Base-by-base conservation (phyloP, 2,888 invertebrate species). In the Cantharis nigra region DNA sequence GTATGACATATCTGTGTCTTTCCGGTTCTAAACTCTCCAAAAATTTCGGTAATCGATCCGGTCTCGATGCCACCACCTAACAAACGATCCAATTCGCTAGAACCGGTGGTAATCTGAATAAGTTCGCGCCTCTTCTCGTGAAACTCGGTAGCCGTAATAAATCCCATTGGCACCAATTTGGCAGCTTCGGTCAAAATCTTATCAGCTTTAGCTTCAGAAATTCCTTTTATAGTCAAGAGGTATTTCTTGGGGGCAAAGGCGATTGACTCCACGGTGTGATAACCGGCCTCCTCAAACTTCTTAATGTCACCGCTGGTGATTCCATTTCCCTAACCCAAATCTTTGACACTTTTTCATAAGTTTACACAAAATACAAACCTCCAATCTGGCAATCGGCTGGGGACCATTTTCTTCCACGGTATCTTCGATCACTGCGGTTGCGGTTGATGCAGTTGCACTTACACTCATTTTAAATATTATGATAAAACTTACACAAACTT, bases 1-100 rank as follows among this genome's bases (percentile, higher is more conserved):
- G 97, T 98, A 86, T 99, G 99, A 85, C 98, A 99, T 3, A 99
- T 85, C 86, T 99, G 99, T 3, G 98, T 97, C 89, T 99, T 99
- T 26, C 99, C 99, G 0, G 98, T 98, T 80, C 99, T 91, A 87
- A 99, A 99, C 88, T 99, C 99, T 11, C 99, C 99, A 90, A 99
- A 99, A 84, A 99, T 93, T 90, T 99, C 99, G 0, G 99, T 99
- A 63, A 99, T 98, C 0, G 98, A 98, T 0, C 99, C 99, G 0
- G 99, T 99, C 89, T 99, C 99, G 82, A 99, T 94, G 3, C 99
- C 99, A 65, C 99, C 98, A 33, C 97, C 97, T 3, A 98, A 90
- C 28, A 98, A 90, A 85, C 97, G 94, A 87, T 99, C 98, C 62
- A 98, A 89, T 87, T 98, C 98, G 82, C 95, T 96, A 0, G 98